Conservation (phyloP, 2,797 vertebrate species). For the Loris lydekkerianus region DNA sequence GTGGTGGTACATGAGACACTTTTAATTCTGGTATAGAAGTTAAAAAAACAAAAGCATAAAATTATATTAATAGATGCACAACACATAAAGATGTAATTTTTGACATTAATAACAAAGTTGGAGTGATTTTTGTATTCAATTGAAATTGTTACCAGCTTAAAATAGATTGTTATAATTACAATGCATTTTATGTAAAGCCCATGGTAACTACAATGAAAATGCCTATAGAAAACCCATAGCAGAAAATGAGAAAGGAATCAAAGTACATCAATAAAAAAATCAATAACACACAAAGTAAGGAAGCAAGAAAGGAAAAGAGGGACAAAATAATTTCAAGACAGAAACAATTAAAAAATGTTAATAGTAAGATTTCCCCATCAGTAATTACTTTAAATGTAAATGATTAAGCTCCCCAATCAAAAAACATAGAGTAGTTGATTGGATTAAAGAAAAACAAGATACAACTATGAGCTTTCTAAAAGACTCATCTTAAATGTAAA, state of each 20-base stretch:
- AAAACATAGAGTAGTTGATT: neutral
- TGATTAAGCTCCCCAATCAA: neutral
- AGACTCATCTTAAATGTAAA: neutral
- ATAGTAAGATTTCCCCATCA: neutral
- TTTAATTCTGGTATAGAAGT: neutral
- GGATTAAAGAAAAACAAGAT: neutral
- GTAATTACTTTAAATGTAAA: neutral
- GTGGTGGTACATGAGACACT: neutral
- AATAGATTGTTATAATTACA: neutral
- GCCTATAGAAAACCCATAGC: neutral
- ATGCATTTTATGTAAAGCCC: neutral
- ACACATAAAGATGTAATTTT: neutral
- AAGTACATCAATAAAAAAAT: neutral
- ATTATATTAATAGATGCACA: neutral
- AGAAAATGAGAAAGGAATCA: neutral
- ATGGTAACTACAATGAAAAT: neutral
- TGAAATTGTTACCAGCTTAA: neutral
- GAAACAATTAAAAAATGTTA: neutral
- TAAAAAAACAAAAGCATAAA: neutral
- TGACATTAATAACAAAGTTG: neutral
- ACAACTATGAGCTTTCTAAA: neutral
- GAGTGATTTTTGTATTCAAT: neutral
- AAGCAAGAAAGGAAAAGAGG: neutral
- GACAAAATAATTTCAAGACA: neutral
- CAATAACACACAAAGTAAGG: neutral